phyloP scores from a whole-genome alignment of 2,888 invertebrate species.

The Volucella bombylans region DNA sequence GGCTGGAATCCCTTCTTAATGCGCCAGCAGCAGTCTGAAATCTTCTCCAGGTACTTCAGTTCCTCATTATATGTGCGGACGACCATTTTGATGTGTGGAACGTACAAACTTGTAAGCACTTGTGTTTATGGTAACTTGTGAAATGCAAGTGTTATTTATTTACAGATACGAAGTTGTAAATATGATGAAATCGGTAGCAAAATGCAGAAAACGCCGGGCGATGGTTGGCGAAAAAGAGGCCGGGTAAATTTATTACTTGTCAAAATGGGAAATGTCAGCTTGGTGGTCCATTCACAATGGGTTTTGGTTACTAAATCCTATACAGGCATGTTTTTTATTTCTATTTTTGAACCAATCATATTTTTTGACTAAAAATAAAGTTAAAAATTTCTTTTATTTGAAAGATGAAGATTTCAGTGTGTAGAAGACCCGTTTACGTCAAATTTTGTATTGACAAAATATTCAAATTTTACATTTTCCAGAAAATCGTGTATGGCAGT shows the following conservation, averaged over 20 bases:
- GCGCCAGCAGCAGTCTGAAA: conserved; percentile 92
- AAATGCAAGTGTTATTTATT: conserved; percentile 14
- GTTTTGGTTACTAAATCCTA: too few species aligned
- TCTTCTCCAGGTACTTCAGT: conserved; percentile 94
- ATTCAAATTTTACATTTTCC: too few species aligned
- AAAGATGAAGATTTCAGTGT: too few species aligned
- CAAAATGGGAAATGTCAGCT: conserved; percentile 79
- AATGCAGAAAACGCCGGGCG: neutral
- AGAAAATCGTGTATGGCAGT: too few species aligned
- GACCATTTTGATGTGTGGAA: conserved; percentile 86
- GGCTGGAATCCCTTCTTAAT: conserved; percentile 99
- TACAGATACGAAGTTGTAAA: neutral
- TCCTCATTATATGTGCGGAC: conserved; percentile 96
- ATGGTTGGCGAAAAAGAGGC: conserved; percentile 46
- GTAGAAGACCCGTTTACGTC: too few species aligned
- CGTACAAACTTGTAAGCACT: neutral
- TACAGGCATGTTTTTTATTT: too few species aligned
- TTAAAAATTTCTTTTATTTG: too few species aligned
- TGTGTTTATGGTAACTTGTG: neutral
- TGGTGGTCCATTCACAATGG: too few species aligned
- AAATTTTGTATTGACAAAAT: too few species aligned
- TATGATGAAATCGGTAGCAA: conserved; percentile 7
- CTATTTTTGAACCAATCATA: too few species aligned
- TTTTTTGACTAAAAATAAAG: too few species aligned
- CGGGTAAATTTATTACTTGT: conserved; percentile 86